Evolutionary conservation across 2,797 vertebrate species (phyloP), one percentile per base, ranked within the genome.

Genomic region (Martes flavigula): DNA sequence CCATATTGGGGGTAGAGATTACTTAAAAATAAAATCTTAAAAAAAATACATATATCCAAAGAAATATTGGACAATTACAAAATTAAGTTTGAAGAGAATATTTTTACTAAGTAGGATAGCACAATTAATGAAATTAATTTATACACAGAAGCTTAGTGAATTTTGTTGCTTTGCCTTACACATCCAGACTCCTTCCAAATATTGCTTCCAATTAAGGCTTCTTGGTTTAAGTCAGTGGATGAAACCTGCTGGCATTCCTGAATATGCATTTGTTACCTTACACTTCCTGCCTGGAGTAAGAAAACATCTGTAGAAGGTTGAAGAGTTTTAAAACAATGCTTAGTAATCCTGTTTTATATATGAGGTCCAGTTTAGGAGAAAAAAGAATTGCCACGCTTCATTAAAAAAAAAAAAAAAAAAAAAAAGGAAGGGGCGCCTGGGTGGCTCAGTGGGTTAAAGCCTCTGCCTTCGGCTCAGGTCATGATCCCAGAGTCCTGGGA

Each of bases 31-130:
- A 87, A 91, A 64, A 90, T 46, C 58, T 60, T 60, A 75, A 66
- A 95, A 66, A 95, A 66, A 82, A 82, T 92, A 90, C 46, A 85
- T 84, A 48, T 66, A 66, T 81, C 82, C n/a, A 40, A 85, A 86
- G 81, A 75, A 83, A 90, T 90, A 83, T 35, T n/a, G 68, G 87
- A 40, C 38, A 96, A 46, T 75, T 96, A 56, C 27, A 82, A 75
- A 84, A 70, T 95, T 95, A 75, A 95, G 56, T 25, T 75, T 32
- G 30, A 84, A 91, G 30, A 4, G 40, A 90, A 17, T 75, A 38
- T 54, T 35, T 88, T 95, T 93, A 21, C 35, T 86, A 85, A 96
- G 79, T 83, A 82, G 35, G 56, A 72, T 38, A 79, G 32, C n/a
- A 90, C 17, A 85, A 46, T 73, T 96, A 90, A 90, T 54, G 43